phyloP scores from a whole-genome alignment of 2,113 vertebrate species.

The Silurus asotus region DNA sequence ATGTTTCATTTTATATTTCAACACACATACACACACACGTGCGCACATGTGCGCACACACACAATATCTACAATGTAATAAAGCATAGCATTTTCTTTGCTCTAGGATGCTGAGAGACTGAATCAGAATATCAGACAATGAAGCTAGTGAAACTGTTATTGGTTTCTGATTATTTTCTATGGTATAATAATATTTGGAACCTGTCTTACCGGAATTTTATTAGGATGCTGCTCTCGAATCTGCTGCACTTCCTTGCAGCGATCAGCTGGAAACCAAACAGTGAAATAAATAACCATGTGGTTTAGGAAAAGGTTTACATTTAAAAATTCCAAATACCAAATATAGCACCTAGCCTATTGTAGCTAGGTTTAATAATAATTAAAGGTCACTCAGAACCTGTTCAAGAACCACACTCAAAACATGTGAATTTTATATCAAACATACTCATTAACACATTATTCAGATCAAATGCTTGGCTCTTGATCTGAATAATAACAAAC shows the following conservation, averaged over 20 bases:
- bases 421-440: neutral
- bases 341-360: neutral
- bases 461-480: neutral
- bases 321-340: neutral
- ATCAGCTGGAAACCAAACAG: constrained; percentile 77
- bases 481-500: neutral
- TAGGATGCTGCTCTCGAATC: constrained; percentile 95
- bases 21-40: neutral
- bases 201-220: constrained; percentile 93
- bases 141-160: neutral
- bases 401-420: neutral
- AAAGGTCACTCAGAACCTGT: neutral
- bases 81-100: neutral
- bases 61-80: neutral
- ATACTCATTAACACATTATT: neutral
- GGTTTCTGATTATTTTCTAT: neutral
- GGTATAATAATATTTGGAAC: neutral
- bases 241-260: constrained; percentile 97
- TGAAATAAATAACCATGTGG: neutral
- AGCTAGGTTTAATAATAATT: neutral
- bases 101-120: neutral
- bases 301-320: neutral
- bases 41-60: neutral
- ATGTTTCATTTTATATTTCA: neutral
- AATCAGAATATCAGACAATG: neutral